phyloP scores from a whole-genome alignment of 2,797 vertebrate genomes.

The Peromyscus melanophrys region DNA sequence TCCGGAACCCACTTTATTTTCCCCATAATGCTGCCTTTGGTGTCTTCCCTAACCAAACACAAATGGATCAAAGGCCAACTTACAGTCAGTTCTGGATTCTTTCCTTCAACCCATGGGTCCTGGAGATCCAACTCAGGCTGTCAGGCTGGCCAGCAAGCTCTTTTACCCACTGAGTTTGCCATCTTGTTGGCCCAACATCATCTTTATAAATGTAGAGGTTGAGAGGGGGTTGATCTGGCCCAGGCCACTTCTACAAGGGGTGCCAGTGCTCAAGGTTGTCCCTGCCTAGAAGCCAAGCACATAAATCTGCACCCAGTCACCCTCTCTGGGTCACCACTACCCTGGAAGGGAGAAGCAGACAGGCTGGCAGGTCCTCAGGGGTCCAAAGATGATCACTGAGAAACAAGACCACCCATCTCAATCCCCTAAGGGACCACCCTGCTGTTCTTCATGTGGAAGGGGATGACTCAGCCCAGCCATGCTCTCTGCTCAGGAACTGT shows the following conservation, averaged over 20 bases:
- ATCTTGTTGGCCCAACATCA: not conserved
- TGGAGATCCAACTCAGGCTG: not conserved
- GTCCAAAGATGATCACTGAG: not conserved
- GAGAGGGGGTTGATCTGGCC: not conserved
- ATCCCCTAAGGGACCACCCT: not conserved
- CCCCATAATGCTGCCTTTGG: not conserved
- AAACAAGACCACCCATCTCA: not conserved
- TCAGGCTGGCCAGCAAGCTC: not conserved
- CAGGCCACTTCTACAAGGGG: conserved; percentile 2
- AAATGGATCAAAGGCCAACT: not conserved
- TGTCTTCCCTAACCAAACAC: not conserved
- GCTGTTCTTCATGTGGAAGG: not conserved
- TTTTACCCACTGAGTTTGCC: not conserved
- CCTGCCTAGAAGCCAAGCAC: not conserved
- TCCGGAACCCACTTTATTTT: not conserved
- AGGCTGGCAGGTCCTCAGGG: not conserved
- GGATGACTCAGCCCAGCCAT: not conserved
- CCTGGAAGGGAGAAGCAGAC: conserved; percentile 3
- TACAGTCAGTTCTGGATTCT: not conserved
- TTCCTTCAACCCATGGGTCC: not conserved
- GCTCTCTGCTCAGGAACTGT: not conserved
- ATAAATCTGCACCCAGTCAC: not conserved
- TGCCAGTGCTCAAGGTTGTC: not conserved
- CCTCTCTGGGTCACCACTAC: not conserved
- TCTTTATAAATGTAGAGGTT: not conserved